A percentile compares a stretch with the other conserved stretches of the same genome.
Conservation (phyloP, 2,113 vertebrate genomes). For the Scytalopus superciliaris region DNA sequence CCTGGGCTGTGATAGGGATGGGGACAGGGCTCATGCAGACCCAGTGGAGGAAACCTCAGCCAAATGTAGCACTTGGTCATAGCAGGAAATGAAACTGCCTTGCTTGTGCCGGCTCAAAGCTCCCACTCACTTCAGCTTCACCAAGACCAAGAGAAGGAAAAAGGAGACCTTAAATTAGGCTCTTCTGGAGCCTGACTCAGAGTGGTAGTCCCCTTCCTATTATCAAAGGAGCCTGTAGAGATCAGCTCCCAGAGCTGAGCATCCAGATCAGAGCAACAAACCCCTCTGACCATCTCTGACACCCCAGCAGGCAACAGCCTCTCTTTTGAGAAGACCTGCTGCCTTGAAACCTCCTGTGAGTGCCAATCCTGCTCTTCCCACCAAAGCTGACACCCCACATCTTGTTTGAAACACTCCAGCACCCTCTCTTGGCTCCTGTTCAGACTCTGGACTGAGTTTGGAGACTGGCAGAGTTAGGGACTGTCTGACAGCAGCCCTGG, state of each 20-base stretch:
- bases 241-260: rapidly evolving
- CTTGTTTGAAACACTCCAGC: background rate
- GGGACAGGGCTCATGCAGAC: background rate
- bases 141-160: background rate
- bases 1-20: background rate
- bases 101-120: background rate
- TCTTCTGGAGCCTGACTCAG: background rate
- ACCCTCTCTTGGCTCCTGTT: rapidly evolving
- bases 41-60: background rate
- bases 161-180: background rate
- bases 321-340: background rate
- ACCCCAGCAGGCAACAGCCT: background rate
- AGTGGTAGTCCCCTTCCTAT: background rate
- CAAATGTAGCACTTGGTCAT: background rate
- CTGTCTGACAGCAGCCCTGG: rapidly evolving
- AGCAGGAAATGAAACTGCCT: background rate
- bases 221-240: background rate
- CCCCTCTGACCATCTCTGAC: background rate
- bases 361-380: background rate
- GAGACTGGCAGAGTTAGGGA: background rate
- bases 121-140: background rate
- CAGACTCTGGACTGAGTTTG: background rate
- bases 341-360: background rate
- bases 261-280: background rate
- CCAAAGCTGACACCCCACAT: rapidly evolving